phyloP scores from a whole-genome alignment of 2,797 vertebrate genomes.

The Poecilia velifera region DNA sequence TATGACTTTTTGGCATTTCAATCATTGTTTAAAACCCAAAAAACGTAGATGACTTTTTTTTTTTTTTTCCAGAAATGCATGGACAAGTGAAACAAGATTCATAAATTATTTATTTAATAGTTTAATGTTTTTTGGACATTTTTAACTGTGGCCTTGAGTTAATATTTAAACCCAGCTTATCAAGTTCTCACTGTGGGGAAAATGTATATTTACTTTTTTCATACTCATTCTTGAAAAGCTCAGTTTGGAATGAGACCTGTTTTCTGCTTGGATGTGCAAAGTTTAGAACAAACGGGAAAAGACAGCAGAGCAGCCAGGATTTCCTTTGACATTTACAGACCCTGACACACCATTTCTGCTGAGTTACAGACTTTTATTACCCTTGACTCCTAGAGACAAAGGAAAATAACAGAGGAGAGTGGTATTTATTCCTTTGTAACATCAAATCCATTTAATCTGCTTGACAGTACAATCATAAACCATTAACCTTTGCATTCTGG shows the following conservation, averaged over 20 bases:
- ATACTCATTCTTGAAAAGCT: slow-evolving; percentile 22
- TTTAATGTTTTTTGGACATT: slow-evolving; percentile 30
- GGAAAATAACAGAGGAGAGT: neutral
- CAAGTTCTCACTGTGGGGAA: slow-evolving; percentile 42
- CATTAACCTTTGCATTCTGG: neutral
- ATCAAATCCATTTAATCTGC: neutral
- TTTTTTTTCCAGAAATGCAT: neutral
- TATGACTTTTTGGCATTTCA: slow-evolving; percentile 3
- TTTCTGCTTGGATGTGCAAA: slow-evolving; percentile 54
- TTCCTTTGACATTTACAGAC: slow-evolving; percentile 52
- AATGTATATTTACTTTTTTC: slow-evolving; percentile 36
- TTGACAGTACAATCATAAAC: neutral
- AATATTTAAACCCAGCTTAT: slow-evolving; percentile 66
- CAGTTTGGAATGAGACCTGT: slow-evolving; percentile 7
- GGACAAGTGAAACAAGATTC: slow-evolving; percentile 10
- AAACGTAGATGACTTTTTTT: neutral
- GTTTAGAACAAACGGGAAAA: slow-evolving; percentile 26
- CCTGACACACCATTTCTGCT: slow-evolving; percentile 38
- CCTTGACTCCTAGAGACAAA: neutral
- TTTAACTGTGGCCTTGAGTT: slow-evolving; percentile 47
- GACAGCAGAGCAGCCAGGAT: slow-evolving; percentile 32
- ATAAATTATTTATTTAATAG: slow-evolving; percentile 56
- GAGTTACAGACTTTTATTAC: slow-evolving; percentile 2
- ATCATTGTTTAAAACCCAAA: slow-evolving; percentile 14
- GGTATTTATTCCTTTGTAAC: neutral